Evolutionary conservation across 2,888 invertebrate genomes (phyloP).

Genomic region (Pollenia amentaria): DNA sequence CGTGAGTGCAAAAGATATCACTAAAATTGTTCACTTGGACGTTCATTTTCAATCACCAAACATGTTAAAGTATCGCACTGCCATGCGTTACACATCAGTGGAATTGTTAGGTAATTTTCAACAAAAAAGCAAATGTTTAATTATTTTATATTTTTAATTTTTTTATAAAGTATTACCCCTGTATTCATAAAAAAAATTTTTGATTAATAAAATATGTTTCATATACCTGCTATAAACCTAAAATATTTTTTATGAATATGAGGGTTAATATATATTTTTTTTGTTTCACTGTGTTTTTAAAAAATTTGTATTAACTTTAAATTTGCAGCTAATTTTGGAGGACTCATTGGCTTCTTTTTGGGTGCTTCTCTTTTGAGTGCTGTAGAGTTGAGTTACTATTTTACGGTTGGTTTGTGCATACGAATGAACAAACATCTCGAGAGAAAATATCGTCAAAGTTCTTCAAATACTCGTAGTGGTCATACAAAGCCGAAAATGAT

Average conservation of each 20-base stretch:
- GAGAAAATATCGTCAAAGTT: not conserved
- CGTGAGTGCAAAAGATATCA: slow-evolving; percentile 52
- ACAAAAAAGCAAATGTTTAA: not conserved
- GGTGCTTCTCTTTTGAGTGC: slow-evolving; percentile 85
- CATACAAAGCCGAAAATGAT: slow-evolving; percentile 6
- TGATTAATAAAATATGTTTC: too few relatives aligned
- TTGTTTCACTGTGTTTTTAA: not conserved
- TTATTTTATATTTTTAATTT: too few relatives aligned
- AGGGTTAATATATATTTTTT: too few relatives aligned
- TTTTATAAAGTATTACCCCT: too few relatives aligned
- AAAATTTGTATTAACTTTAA: not conserved
- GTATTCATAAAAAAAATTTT: too few relatives aligned
- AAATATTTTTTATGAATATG: too few relatives aligned
- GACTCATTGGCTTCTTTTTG: slow-evolving; percentile 85
- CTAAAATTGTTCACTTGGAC: slow-evolving; percentile 78
- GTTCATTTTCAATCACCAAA: slow-evolving; percentile 82
- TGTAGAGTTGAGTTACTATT: slow-evolving; percentile 84
- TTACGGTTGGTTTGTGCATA: slow-evolving; percentile 80
- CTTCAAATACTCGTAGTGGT: not conserved
- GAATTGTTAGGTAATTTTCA: slow-evolving; percentile 83
- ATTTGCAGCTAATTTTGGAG: slow-evolving; percentile 84
- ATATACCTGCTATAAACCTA: too few relatives aligned
- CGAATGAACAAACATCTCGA: slow-evolving; percentile 71
- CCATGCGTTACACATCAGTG: slow-evolving; percentile 84
- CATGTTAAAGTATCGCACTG: slow-evolving; percentile 83